Evolutionary conservation across 1,140 invertebrate species (phyloP).

Genomic region (Anoplolepis gracilipes): DNA sequence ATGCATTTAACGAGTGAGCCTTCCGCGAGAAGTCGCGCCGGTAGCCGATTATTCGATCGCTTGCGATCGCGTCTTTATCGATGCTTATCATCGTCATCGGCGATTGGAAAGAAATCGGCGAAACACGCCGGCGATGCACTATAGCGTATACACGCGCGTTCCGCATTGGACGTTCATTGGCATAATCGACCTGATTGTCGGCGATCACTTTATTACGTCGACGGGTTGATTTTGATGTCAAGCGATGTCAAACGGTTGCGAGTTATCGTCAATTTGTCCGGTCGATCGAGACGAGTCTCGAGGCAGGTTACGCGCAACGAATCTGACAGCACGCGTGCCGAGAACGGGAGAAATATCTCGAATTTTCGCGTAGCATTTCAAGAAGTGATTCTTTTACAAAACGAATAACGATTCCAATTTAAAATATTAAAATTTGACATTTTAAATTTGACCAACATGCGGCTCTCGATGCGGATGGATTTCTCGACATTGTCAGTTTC

Average conservation of each 20-base stretch:
- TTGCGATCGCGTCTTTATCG: conserved; percentile 7
- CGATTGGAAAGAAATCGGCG: conserved; percentile 64
- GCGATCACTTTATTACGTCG: conserved; percentile 84
- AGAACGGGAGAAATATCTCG: background rate
- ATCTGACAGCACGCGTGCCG: conserved; percentile 22
- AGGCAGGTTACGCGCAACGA: conserved; percentile 7
- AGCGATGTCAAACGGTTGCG: conserved; percentile 84
- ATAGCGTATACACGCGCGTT: conserved; percentile 9
- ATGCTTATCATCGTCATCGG: background rate
- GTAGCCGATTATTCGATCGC: conserved; percentile 19
- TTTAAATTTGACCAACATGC: no score
- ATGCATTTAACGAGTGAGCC: conserved; percentile 11
- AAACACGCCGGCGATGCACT: conserved; percentile 35
- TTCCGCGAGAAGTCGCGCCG: conserved; percentile 13
- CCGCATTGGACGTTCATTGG: conserved; percentile 78
- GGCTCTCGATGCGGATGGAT: background rate
- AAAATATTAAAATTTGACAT: background rate
- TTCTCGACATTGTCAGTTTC: background rate
- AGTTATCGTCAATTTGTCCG: conserved; percentile 83
- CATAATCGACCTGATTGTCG: conserved; percentile 82
- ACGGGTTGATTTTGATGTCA: conserved; percentile 85
- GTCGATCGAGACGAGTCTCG: conserved; percentile 56
- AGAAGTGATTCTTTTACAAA: no score
- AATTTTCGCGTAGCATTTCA: background rate
- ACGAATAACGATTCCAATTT: no score